Evolutionary conservation across 2,888 invertebrate genomes (phyloP).

Genomic region (Seira sanloemensis): DNA sequence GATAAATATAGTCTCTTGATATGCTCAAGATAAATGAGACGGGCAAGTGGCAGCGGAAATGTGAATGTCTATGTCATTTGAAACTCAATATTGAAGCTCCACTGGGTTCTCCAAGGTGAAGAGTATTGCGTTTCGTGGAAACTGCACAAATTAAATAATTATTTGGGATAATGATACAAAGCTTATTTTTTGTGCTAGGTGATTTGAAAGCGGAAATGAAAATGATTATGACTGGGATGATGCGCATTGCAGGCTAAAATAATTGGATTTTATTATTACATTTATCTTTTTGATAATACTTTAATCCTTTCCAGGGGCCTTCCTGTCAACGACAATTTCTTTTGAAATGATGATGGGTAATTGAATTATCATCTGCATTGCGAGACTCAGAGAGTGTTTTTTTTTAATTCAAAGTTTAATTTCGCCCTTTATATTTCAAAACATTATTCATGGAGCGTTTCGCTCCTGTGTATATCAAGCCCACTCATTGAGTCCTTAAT

Average conservation of each 20-base stretch:
- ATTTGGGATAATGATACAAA: constrained; percentile 55
- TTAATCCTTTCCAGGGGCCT: constrained; percentile 55
- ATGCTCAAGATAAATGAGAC: too few relatives aligned
- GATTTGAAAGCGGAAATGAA: constrained; percentile 64
- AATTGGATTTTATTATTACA: too few relatives aligned
- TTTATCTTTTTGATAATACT: too few relatives aligned
- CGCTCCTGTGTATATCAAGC: too few relatives aligned
- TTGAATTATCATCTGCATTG: constrained; percentile 55
- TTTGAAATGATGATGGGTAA: constrained; percentile 9
- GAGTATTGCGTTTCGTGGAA: too few relatives aligned
- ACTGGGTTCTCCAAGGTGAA: too few relatives aligned
- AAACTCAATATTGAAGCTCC: too few relatives aligned
- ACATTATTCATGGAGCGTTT: constrained; percentile 7
- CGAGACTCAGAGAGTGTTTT: not conserved
- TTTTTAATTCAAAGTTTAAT: not conserved
- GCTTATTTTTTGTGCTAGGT: constrained; percentile 32
- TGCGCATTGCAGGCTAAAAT: not conserved
- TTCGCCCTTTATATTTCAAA: not conserved
- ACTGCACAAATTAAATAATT: constrained; percentile 34
- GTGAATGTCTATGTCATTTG: not conserved
- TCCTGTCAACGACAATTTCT: constrained; percentile 39
- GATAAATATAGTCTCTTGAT: too few relatives aligned
- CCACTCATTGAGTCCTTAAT: not conserved
- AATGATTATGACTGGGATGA: constrained; percentile 53
- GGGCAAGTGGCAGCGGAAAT: too few relatives aligned